Conservation (phyloP, 1,140 invertebrate species). For the Ceratitis capitata region DNA sequence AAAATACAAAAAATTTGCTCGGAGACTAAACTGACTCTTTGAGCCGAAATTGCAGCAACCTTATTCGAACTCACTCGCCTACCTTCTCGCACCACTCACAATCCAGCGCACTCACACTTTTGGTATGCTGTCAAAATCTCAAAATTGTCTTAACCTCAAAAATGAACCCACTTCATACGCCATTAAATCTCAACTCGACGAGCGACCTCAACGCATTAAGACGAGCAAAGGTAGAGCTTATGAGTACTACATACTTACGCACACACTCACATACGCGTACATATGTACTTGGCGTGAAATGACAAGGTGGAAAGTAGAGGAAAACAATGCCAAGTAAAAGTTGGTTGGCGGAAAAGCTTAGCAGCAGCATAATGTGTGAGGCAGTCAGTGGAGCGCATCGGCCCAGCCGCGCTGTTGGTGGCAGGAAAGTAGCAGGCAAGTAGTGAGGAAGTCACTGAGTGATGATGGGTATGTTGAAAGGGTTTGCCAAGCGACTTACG, state of each 20-base stretch:
- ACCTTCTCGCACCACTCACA: not conserved
- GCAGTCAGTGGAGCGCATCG: not conserved
- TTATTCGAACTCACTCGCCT: not conserved
- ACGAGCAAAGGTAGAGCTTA: not conserved
- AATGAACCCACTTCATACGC: conserved; percentile 39
- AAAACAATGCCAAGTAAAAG: not conserved
- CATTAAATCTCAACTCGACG: conserved; percentile 35
- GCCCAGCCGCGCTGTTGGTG: not conserved
- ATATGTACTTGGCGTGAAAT: not conserved
- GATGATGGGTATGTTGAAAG: not conserved
- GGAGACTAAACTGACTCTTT: not conserved
- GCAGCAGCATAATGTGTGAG: not conserved
- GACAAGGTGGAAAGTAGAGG: not conserved
- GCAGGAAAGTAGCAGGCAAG: not conserved
- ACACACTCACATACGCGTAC: no score
- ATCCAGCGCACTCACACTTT: not conserved
- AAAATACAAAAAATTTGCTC: not conserved
- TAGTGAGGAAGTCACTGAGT: not conserved
- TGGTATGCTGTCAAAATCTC: conserved; percentile 6
- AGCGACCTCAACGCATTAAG: conserved; percentile 21
- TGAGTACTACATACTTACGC: not conserved
- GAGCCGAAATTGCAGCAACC: not conserved
- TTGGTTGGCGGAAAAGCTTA: not conserved
- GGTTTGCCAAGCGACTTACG: not conserved
- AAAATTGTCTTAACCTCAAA: conserved; percentile 38